Conservation (phyloP, 2,888 invertebrate genomes). For the Noctua fimbriata region DNA sequence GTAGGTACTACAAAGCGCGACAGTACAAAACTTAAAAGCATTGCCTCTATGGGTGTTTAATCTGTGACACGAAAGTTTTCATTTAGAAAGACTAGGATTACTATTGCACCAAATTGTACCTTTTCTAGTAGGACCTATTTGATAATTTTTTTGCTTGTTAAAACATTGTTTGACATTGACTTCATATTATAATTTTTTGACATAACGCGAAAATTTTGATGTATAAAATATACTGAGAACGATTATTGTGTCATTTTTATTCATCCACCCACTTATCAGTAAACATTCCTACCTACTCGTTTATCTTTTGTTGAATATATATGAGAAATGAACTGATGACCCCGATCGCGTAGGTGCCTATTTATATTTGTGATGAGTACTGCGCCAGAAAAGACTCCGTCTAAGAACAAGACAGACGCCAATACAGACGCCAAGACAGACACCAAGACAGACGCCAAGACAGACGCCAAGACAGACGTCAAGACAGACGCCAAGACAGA, state of each 20-base stretch:
- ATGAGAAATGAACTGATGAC: conserved; percentile 49
- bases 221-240: conserved; percentile 7
- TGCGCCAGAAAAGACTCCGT: conserved; percentile 56
- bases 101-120: not conserved
- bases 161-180: conserved; percentile 26
- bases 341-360: conserved; percentile 12
- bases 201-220: not conserved
- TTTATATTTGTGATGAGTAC: conserved; percentile 48
- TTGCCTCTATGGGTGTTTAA: too few species aligned
- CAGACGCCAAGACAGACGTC: too few species aligned
- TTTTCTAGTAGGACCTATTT: not conserved
- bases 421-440: too few species aligned
- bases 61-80: not conserved
- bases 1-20: too few species aligned
- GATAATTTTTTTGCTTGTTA: not conserved
- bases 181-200: conserved; percentile 10
- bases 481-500: too few species aligned
- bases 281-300: conserved; percentile 16
- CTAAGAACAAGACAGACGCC: conserved; percentile 48
- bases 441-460: too few species aligned
- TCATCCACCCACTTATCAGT: conserved; percentile 11
- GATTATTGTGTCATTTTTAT: conserved; percentile 36
- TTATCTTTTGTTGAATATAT: conserved; percentile 49
- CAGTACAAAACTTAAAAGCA: too few species aligned
- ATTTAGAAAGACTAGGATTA: not conserved